phyloP scores from a whole-genome alignment of 2,797 vertebrate species.

The Pygocentrus nattereri region DNA sequence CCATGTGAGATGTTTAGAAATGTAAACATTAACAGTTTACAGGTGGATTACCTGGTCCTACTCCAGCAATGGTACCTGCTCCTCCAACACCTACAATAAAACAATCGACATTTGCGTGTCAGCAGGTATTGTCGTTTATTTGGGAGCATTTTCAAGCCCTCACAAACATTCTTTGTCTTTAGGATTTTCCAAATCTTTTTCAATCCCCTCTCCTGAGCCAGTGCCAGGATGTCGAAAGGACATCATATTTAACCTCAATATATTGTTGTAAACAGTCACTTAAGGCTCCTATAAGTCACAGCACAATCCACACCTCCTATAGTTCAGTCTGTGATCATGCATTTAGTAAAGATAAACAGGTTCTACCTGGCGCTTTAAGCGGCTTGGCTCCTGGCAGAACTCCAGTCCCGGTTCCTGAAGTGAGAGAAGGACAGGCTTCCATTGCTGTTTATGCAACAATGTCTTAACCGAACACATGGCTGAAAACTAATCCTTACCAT shows the following conservation, averaged over 20 bases:
- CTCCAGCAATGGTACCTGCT: slow-evolving; percentile 51
- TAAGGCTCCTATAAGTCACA: no score
- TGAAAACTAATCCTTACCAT: slow-evolving; percentile 45
- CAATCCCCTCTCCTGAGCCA: background rate
- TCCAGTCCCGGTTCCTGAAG: slow-evolving; percentile 59
- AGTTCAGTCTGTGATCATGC: background rate
- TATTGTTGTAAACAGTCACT: no score
- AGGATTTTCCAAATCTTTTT: background rate
- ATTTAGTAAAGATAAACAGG: background rate
- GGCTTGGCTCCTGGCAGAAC: slow-evolving; percentile 72
- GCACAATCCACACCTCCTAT: background rate
- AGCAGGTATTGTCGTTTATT: background rate
- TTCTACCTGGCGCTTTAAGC: slow-evolving; percentile 73
- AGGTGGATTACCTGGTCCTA: slow-evolving; percentile 45
- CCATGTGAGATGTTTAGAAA: no score
- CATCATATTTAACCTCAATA: background rate
- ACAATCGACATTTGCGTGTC: background rate
- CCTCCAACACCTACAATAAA: slow-evolving; percentile 60
- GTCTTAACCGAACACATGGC: background rate
- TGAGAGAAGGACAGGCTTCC: slow-evolving; percentile 38
- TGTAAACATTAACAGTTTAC: background rate
- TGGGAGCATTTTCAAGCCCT: background rate
- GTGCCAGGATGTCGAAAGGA: background rate
- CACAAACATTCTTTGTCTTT: background rate
- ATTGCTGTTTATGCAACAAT: background rate